A percentile compares a stretch with the other conserved stretches of the same genome.
phyloP scores from a whole-genome alignment of 2,888 invertebrate species.

The Holacanthella duospinosa region DNA sequence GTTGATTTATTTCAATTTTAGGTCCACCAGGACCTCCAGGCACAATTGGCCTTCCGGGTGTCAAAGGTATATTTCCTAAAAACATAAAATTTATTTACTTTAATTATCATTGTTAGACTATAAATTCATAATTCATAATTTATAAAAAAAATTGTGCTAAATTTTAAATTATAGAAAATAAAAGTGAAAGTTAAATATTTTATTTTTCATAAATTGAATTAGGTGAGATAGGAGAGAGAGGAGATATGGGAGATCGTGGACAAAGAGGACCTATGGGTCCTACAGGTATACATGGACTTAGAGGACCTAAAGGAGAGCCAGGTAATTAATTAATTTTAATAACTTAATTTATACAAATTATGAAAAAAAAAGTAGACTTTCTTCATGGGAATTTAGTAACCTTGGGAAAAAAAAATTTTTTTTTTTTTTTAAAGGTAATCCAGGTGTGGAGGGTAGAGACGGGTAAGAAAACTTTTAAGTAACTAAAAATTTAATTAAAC shows the following conservation, averaged over 20 bases:
- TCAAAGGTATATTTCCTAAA: conserved; percentile 36
- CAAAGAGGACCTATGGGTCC: conserved; percentile 51
- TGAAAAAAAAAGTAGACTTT: no score
- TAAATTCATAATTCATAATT: no score
- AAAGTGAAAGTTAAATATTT: background rate
- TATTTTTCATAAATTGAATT: conserved; percentile 16
- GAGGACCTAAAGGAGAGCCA: conserved; percentile 60
- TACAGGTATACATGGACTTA: conserved; percentile 57
- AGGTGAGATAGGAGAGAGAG: conserved; percentile 42
- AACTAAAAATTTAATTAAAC: no score
- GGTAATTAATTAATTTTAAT: conserved; percentile 39
- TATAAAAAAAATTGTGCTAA: no score
- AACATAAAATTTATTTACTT: no score
- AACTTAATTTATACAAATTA: no score
- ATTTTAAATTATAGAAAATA: no score
- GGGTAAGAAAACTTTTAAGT: conserved; percentile 44
- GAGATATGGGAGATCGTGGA: conserved; percentile 42
- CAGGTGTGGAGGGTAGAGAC: conserved; percentile 73
- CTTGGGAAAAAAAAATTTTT: background rate
- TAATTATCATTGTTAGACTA: no score
- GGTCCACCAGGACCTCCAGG: conserved; percentile 55
- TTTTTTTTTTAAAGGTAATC: conserved; percentile 37
- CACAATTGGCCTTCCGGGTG: conserved; percentile 51
- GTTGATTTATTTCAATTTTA: background rate
- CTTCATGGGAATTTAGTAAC: background rate